Evolutionary conservation across 2,888 invertebrate genomes (phyloP), one percentile per base, ranked within the genome.

Genomic region (Laothoe populi): DNA sequence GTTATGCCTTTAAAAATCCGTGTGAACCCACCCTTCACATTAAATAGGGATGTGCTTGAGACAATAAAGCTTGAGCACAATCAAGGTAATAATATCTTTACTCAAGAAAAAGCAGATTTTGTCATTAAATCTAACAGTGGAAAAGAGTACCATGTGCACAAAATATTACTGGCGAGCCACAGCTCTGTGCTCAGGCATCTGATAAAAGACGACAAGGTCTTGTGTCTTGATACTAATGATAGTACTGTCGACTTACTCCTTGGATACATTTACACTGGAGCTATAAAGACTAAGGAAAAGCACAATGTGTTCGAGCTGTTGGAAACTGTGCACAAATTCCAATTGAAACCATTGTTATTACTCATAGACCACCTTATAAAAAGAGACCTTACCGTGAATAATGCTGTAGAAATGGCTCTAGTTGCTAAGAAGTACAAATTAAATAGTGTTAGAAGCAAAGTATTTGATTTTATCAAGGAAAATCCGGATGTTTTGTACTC

Each of bases 181-280:
- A 89, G 90, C 62, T 72, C 82, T 1, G 75, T 85, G 2, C 67
- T 91, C 1, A 80, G 81, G 57, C 75, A 79, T 24, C 66, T 78
- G 35, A 71, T 87, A 0, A 84, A 82, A 60, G 75, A 78, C 0
- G 68, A 77, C n/a, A 68, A 68, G 42, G 66, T 72, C 11, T 66
- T 81, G 45, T 69, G 67, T 45, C 63, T 90, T 35, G 82, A 90
- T 60, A 76, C 86, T 7, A 70, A 64, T 59, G 86, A 90, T 63
- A 72, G 77, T 58, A 83, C 86, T 44, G 79, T 90, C 72, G 82
- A 84, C 57, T 60, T 87, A n/a, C 67, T 92, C 0, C 59, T 90
- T 19, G 75, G 87, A 61, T 90, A 86, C 67, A 69, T 92, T 19
- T 89, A 90, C 64, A 85, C 83, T 1, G 90, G 90, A 4, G 79